Evolutionary conservation across 2,113 vertebrate species (phyloP), one percentile per base, ranked within the genome.

Genomic region (Atractosteus spatula): DNA sequence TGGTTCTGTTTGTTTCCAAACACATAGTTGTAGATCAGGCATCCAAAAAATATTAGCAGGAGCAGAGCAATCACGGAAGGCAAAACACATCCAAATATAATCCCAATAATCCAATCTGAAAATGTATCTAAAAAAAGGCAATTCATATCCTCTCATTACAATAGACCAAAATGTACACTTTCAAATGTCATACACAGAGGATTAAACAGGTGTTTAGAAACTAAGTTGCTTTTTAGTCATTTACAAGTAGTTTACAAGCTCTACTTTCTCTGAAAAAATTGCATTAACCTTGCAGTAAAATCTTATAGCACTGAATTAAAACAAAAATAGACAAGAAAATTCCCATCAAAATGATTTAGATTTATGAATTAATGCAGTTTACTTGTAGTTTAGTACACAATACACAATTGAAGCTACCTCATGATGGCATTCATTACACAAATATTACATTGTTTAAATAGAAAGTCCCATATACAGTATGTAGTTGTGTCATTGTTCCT

Each of bases 1-100:
- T 85, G 89, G 14, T 84, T 87, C 74, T 90, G 89, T 69, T 87
- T 87, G 76, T 80, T 82, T 45, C 82, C 74, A 0, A 85, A 84
- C 78, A 89, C 82, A 62, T 95, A 94, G 68, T 83, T 89, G 80
- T 90, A 89, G 64, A 88, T 65, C 14, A 71, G 86, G 44, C 82
- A 93, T 71, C 78, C 88, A 2, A 79, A 51, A 57, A 84, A n/a
- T 71, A 77, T 82, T 71, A 90, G 75, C 54, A 88, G 56, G 75
- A 92, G 81, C 57, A 89, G 8, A 3, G 76, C 74, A 6, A 94
- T 13, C 0, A 77, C 71, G 16, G 78, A 5, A 7, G 90, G 91
- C 62, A 94, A 64, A 78, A 94, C 51, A 61, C 80, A 92, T 71
- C 88, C 91, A 78, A 92, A 80, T 57, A 86, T 41, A 16, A 90